These are phyloP conservation scores for Drosophila biarmipes DNA, from an alignment of 1,140 invertebrate genomes.

Conservation along the genomic window DNA sequence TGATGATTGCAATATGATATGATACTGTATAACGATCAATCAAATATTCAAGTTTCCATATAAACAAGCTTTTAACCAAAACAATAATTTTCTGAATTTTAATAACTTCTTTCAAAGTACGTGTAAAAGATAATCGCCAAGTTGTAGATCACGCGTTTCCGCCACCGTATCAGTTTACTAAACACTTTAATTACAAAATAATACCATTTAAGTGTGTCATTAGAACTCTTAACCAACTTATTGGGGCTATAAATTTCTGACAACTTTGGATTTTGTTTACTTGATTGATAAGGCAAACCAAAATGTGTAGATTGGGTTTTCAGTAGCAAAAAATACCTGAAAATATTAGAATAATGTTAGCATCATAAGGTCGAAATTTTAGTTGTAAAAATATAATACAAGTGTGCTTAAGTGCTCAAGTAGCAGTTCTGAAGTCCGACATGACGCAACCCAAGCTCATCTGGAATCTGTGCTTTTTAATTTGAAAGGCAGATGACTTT, in stretches of 20 bases:
- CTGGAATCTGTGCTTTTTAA: conserved; percentile 58
- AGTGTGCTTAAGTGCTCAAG: not conserved
- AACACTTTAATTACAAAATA: conserved; percentile 28
- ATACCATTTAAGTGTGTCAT: conserved; percentile 20
- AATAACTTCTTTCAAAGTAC: not conserved
- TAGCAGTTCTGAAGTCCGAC: not conserved
- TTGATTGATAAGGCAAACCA: conserved; percentile 2
- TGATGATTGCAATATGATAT: not conserved
- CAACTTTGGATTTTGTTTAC: conserved; percentile 18
- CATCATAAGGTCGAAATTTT: not conserved
- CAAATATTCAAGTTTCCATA: too few species aligned
- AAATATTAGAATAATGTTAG: not conserved
- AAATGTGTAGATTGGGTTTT: not conserved
- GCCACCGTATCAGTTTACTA: conserved; percentile 2
- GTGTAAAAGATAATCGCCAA: not conserved
- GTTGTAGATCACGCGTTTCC: not conserved
- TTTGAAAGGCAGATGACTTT: conserved; percentile 54
- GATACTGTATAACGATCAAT: too few species aligned
- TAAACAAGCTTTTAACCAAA: not conserved
- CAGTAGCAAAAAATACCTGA: conserved; percentile 8
- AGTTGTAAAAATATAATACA: not conserved
- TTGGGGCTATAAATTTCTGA: conserved; percentile 1
- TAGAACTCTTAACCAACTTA: conserved; percentile 6
- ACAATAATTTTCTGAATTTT: not conserved
- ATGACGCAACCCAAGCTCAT: conserved; percentile 27